phyloP scores from a whole-genome alignment of 1,140 invertebrate genomes.

The Drosophila melanogaster region Release_6_plus_ISO1_MT NT_033777.3:22426501-22427000 shows the following conservation, averaged over 20 bases:
- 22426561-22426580: constrained; percentile 85
- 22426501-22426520: constrained; percentile 47
- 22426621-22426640: constrained; percentile 88
- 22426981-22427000: constrained; percentile 69
- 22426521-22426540: constrained; percentile 70
- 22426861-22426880: constrained; percentile 61
- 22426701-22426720: constrained; percentile 35
- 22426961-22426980: constrained; percentile 55
- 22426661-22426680: constrained; percentile 87
- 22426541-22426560: constrained; percentile 60
- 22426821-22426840: constrained; percentile 37
- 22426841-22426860: constrained; percentile 56
- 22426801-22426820: background rate
- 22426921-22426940: constrained; percentile 50
- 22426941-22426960: constrained; percentile 62
- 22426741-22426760: background rate
- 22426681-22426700: constrained; percentile 80
- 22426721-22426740: constrained; percentile 42
- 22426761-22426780: background rate
- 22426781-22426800: background rate
- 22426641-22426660: constrained; percentile 89
- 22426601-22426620: constrained; percentile 88
- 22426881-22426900: constrained; percentile 47
- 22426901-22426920: constrained; percentile 40
- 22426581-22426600: constrained; percentile 87